These are phyloP conservation scores for Catocala sponsa DNA, from an alignment of 2,888 invertebrate species.

Conservation along the genomic window DNA sequence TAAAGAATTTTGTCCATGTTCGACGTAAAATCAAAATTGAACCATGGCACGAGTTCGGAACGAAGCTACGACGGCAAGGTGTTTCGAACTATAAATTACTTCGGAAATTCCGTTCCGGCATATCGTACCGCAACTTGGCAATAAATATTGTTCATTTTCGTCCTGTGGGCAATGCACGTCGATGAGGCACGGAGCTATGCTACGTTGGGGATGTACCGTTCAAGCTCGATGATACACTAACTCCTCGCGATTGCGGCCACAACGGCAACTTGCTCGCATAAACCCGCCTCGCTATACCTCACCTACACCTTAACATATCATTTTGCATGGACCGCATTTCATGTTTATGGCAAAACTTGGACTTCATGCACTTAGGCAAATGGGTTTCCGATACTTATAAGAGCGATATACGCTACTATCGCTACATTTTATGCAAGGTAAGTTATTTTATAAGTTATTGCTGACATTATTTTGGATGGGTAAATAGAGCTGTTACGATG, in stretches of 20 bases:
- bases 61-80: conserved; percentile 64
- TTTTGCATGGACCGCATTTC: conserved; percentile 83
- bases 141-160: conserved; percentile 85
- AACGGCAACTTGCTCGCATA: conserved; percentile 42
- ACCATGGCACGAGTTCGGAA: conserved; percentile 42
- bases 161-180: conserved; percentile 76
- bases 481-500: conserved; percentile 51
- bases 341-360: conserved; percentile 87
- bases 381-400: conserved; percentile 87
- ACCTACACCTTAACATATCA: conserved; percentile 83
- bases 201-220: conserved; percentile 51
- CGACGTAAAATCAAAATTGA: conserved; percentile 48
- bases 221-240: conserved; percentile 35
- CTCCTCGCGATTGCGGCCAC: conserved; percentile 53
- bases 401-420: conserved; percentile 73
- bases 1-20: conserved; percentile 39
- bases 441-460: conserved; percentile 76
- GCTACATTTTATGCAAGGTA: conserved; percentile 74
- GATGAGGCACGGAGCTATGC: conserved; percentile 67
- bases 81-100: conserved; percentile 82
- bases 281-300: conserved; percentile 54
- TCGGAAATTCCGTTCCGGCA: conserved; percentile 75
- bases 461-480: conserved; percentile 56
- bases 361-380: conserved; percentile 86
- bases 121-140: conserved; percentile 74